Evolutionary conservation across 2,113 vertebrate species (phyloP), one percentile per base, ranked within the genome.

Genomic region (Pelodiscus sinensis): DNA sequence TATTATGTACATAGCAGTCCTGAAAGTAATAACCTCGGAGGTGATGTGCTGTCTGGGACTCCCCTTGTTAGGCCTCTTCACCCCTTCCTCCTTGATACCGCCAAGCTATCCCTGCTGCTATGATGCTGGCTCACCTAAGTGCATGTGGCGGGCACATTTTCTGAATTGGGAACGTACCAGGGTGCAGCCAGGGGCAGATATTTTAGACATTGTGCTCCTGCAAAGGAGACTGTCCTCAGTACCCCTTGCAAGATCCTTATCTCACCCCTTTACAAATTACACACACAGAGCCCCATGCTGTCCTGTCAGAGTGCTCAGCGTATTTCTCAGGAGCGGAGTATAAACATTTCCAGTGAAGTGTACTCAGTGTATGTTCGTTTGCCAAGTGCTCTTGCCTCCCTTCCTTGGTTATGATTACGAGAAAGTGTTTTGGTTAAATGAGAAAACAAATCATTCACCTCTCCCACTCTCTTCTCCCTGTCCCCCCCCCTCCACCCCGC

Each of bases 261-360:
- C 56, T 90, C 11, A 24, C 18, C 54, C 35, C 80, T 89, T 73
- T 82, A 68, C 93, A 57, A 25, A 56, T 50, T 55, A 58, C n/a
- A 68, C 60, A 71, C 25, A 24, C 78, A 31, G 11, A 82, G 73
- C 14, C 7, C 38, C 9, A 4, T 0, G 0, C 50, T 81, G 57
- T 65, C 13, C n/a, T 82, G 62, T n/a, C 71, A 6, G 52, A 13
- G 3, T 0, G 2, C 51, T 79, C 1, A 2, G 60, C 75, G 77
- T 84, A 86, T 88, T 94, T 91, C 87, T 94, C 90, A 91, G 88
- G 9, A 2, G 57, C 11, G 2, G 79, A 95, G 73, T 89, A 92
- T 96, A 96, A 97, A 97, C 93, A 97, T 94, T 94, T 94, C 89
- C 81, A 65, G 68, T 12, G 81, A 91, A 94, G 85, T 85, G 92